phyloP scores from a whole-genome alignment of 2,888 invertebrate species.

The Eudemis profundana region DNA sequence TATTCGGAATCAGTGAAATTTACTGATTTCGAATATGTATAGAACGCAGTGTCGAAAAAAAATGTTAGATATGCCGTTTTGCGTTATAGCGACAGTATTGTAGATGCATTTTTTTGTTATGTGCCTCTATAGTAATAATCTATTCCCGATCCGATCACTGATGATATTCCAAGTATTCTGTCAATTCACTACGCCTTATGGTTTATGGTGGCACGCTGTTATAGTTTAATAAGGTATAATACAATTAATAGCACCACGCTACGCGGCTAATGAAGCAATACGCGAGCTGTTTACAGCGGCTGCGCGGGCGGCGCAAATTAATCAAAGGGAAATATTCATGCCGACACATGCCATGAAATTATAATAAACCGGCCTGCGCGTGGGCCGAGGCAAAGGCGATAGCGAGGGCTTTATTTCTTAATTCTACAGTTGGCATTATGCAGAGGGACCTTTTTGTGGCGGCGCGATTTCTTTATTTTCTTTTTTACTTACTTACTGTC shows the following conservation, averaged over 20 bases:
- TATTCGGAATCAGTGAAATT: too few relatives aligned
- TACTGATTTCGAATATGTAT: too few relatives aligned
- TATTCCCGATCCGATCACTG: too few relatives aligned
- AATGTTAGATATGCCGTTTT: too few relatives aligned
- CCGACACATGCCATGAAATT: constrained; percentile 83
- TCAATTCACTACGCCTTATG: not conserved
- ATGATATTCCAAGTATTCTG: not conserved
- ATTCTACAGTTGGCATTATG: not conserved
- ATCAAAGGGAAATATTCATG: constrained; percentile 84
- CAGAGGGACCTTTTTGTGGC: too few relatives aligned
- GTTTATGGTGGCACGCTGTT: not conserved
- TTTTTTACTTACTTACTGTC: too few relatives aligned
- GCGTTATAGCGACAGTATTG: too few relatives aligned
- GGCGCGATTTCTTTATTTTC: too few relatives aligned
- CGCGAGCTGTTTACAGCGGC: constrained; percentile 27
- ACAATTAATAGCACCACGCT: constrained; percentile 7
- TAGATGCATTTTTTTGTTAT: too few relatives aligned
- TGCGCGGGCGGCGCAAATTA: constrained; percentile 69
- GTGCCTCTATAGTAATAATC: too few relatives aligned
- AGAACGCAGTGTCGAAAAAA: too few relatives aligned
- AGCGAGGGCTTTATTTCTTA: not conserved
- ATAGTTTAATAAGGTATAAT: constrained; percentile 5
- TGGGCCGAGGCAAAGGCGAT: constrained; percentile 36
- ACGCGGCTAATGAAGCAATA: constrained; percentile 40
- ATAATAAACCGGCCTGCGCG: constrained; percentile 70